These are phyloP conservation scores for Junonia oenone DNA, from an alignment of 2,888 invertebrate species.

Conservation along the genomic window DNA sequence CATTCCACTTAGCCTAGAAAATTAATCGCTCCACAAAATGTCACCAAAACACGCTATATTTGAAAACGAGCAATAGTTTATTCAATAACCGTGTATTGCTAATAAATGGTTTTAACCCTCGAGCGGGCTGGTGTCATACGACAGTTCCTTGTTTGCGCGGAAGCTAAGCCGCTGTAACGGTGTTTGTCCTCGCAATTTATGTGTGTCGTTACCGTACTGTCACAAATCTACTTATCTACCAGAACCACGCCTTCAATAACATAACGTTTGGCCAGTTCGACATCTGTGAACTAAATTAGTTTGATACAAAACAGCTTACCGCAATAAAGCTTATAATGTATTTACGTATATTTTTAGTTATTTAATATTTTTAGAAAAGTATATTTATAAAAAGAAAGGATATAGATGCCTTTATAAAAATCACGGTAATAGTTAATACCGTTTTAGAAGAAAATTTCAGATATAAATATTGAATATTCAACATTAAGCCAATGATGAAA, in stretches of 20 bases:
- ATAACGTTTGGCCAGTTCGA: constrained; percentile 42
- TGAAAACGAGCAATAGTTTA: constrained; percentile 14
- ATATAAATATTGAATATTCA: no score
- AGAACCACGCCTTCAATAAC: constrained; percentile 67
- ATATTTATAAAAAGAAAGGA: no score
- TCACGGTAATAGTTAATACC: no score
- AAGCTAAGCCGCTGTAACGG: constrained; percentile 74
- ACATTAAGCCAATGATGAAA: not conserved
- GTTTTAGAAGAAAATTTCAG: no score
- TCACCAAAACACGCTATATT: constrained; percentile 17
- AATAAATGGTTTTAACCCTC: constrained; percentile 61
- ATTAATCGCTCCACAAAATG: constrained; percentile 16
- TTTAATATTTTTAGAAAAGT: no score
- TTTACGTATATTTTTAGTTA: no score
- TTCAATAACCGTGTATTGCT: constrained; percentile 41
- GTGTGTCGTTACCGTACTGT: constrained; percentile 64
- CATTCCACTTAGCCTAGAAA: constrained; percentile 19
- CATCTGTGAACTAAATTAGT: constrained; percentile 48
- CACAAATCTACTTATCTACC: constrained; percentile 79
- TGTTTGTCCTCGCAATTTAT: constrained; percentile 72
- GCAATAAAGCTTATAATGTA: not conserved
- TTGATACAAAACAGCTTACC: constrained; percentile 8
- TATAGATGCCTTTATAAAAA: no score
- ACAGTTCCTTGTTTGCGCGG: constrained; percentile 67
- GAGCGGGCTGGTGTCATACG: constrained; percentile 51